Evolutionary conservation across 2,888 invertebrate genomes (phyloP), one percentile per base, ranked within the genome.

Genomic region (Coelinius sp.): DNA sequence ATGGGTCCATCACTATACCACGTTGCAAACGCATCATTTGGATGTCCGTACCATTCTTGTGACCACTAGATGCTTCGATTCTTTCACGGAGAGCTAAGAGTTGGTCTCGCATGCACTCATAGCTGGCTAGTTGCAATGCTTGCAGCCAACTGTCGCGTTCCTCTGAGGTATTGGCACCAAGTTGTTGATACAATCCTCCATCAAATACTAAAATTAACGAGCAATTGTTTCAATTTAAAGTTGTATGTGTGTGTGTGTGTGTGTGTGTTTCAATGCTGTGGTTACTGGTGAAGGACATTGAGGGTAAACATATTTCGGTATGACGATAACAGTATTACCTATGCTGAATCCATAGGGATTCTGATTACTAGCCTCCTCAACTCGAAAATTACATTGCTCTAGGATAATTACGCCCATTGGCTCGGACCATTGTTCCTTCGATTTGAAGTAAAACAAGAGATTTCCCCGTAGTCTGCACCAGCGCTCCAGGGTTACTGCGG

Each of bases 401-500:
- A 98, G 89, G 65, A 98, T 93, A 79, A 97, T 92, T 0, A 97
- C 93, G 35, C 97, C 97, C 74, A 94, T 89, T 0, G 97, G 96
- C 81, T 96, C 94, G 24, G 95, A 95, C 92, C 94, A 95, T 81
- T 94, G 94, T 87, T 97, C 96, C 79, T 94, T 92, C 59, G 94
- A 94, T 88, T 97, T 97, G 85, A 97, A 93, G 88, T 97, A 97
- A 89, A 98, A 98, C 73, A 98, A 89, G 14, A 98, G 90, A 89
- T 98, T 98, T 73, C 98, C 98, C 80, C 95, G 91, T 44, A 98
- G 91, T 76, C 97, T 92, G 88, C 97, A 97, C 95, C 97, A 97
- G 84, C 95, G 90, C 86, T 95, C 94, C 80, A 92, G 90, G 85
- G 91, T 94, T 79, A 93, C 95, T 95, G 89, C 64, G 46, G 80